Evolutionary conservation across 64 coral and sea anemone species (phyloP).

Genomic region (Montipora cactus): DNA sequence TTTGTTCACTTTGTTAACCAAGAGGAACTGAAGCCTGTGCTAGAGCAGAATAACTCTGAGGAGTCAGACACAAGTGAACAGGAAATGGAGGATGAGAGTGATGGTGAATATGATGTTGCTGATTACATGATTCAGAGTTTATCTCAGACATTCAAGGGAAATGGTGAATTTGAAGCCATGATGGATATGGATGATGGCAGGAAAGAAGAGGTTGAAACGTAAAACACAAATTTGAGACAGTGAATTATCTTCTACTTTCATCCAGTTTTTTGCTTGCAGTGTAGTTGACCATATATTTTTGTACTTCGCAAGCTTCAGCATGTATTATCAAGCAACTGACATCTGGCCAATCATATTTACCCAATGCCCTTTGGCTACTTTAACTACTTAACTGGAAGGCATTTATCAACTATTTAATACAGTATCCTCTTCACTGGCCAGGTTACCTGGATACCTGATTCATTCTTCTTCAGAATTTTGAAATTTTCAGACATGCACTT

Average conservation of each 20-base stretch:
- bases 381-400: too few relatives aligned
- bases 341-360: too few relatives aligned
- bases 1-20: conserved; percentile 29
- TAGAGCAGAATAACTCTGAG: neutral
- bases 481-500: too few relatives aligned
- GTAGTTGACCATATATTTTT: too few relatives aligned
- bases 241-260: neutral
- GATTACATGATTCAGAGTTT: conserved; percentile 6
- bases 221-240: neutral
- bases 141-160: conserved; percentile 51
- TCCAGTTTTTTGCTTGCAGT: too few relatives aligned
- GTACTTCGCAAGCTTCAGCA: too few relatives aligned
- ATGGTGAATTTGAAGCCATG: neutral
- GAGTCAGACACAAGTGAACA: neutral
- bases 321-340: too few relatives aligned
- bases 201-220: neutral
- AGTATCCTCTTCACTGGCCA: too few relatives aligned
- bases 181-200: conserved; percentile 1
- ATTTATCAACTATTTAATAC: too few relatives aligned
- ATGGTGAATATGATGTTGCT: neutral
- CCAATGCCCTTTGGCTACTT: too few relatives aligned
- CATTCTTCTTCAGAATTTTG: too few relatives aligned
- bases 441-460: too few relatives aligned
- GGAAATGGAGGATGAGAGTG: conserved; percentile 31
- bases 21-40: neutral